Evolutionary conservation across 2,888 invertebrate species (phyloP), one percentile per base, ranked within the genome.

Genomic region (Cremastinae sp.): DNA sequence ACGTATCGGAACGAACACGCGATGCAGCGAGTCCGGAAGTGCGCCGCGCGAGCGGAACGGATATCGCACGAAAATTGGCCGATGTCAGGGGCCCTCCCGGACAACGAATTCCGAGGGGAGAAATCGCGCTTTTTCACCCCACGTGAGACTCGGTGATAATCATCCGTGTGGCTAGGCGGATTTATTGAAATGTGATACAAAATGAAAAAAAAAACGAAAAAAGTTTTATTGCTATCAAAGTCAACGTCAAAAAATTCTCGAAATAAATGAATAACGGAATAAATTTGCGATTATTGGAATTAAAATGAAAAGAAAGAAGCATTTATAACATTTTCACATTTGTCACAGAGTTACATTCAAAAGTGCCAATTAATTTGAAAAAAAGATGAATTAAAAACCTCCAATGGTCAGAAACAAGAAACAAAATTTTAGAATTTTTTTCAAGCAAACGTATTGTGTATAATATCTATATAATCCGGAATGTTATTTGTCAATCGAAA

Each of bases 401-500:
- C n/a, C n/a, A n/a, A n/a, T n/a, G n/a, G n/a, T n/a, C n/a, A n/a
- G n/a, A n/a, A n/a, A n/a, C n/a, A n/a, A n/a, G n/a, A n/a, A n/a
- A n/a, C n/a, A n/a, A n/a, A n/a, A n/a, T n/a, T n/a, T n/a, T n/a
- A n/a, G n/a, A n/a, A n/a, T n/a, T n/a, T n/a, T n/a, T n/a, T n/a
- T n/a, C n/a, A n/a, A n/a, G n/a, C n/a, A n/a, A n/a, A n/a, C n/a
- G n/a, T n/a, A n/a, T n/a, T n/a, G n/a, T n/a, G n/a, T n/a, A n/a
- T n/a, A n/a, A n/a, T n/a, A n/a, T n/a, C n/a, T n/a, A n/a, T n/a
- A n/a, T n/a, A n/a, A n/a, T 28, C 28, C 28, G 28, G 28, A 86
- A 87, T 85, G 85, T 87, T 88, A 88, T 88, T 88, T 87, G 86
- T 85, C 86, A 83, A 84, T 82, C 82, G 84, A 86, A 89, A 88